Percentiles rank a stretch among this genome's conserved stretches.
phyloP scores from a whole-genome alignment of 2,888 invertebrate genomes.

The Gibbula magus region DNA sequence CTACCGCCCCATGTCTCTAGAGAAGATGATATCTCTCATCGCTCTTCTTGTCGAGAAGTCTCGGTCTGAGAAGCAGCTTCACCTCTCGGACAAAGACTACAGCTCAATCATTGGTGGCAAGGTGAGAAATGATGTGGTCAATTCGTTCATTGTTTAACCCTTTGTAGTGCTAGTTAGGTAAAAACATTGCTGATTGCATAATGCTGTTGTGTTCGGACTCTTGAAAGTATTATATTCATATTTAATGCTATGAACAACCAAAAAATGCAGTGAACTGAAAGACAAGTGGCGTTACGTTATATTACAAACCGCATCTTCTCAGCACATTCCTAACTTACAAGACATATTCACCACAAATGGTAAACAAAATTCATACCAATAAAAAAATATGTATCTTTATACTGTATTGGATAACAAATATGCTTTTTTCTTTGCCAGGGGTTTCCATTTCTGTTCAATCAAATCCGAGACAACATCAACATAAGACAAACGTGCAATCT shows the following conservation, averaged over 20 bases:
- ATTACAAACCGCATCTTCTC: no score
- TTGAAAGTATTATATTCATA: no score
- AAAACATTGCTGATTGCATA: no score
- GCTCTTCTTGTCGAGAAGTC: conserved; percentile 92
- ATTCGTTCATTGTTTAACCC: not conserved
- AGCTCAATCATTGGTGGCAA: conserved; percentile 90
- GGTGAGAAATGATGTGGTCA: conserved; percentile 75
- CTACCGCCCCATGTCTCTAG: conserved; percentile 90
- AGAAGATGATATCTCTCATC: conserved; percentile 95
- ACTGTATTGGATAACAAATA: not conserved
- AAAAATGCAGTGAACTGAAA: no score
- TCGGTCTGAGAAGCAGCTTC: conserved; percentile 83
- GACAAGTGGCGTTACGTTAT: no score
- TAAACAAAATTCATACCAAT: no score
- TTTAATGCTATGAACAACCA: no score
- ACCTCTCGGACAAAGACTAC: conserved; percentile 86
- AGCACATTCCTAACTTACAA: no score
- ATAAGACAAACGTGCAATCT: conserved; percentile 92
- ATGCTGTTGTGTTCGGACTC: no score
- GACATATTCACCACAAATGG: no score
- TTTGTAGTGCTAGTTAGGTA: not conserved
- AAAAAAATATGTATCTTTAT: no score
- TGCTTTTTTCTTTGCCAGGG: conserved; percentile 79
- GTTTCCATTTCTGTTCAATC: conserved; percentile 94
- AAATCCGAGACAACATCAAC: conserved; percentile 94